Evolutionary conservation across 1,140 invertebrate genomes (phyloP), one percentile per base, ranked within the genome.

Genomic region (Brachionus angularis): DNA sequence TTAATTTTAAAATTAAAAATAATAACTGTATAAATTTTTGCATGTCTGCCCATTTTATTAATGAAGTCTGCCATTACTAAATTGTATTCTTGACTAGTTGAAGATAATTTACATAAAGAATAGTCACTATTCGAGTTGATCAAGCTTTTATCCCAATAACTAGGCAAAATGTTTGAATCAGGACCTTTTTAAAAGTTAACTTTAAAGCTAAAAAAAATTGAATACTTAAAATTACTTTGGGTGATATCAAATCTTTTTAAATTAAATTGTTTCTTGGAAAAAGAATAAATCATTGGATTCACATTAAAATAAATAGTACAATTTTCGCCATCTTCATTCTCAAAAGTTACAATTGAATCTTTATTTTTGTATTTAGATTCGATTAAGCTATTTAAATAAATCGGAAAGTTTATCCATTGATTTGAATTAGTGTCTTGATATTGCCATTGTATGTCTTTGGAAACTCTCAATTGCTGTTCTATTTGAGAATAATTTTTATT

Each of bases 361-460:
- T 39, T 58, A 18, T 39, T 58, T 36, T 23, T 21, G 23, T 58
- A 39, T 39, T 16, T 23, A 4, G 53, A 58, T 25, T 58, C 53
- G 16, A 58, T 58, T 34, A 58, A 39, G 25, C 53, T 58, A 42
- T 58, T 58, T 42, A 58, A 23, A 58, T 29, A 58, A 5, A 58
- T 34, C 5, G 53, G 39, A 58, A 58, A 58, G 25, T 27, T 39
- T 58, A 23, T 58, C 53, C 53, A 58, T 23, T 21, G 18, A 58
- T 39, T 58, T 2, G n/a, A 3, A 2, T 21, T 14, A 58, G 12
- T 39, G n/a, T n/a, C n/a, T 58, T 39, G 12, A 39, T n/a, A 58
- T 42, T 58, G 53, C 53, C 53, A 58, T 58, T 58, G 53, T 39
- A 58, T 58, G 36, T 58, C 18, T 10, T 33, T 58, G 5, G 53